phyloP scores from a whole-genome alignment of 2,797 vertebrate species.

The Distichodus sexfasciatus region DNA sequence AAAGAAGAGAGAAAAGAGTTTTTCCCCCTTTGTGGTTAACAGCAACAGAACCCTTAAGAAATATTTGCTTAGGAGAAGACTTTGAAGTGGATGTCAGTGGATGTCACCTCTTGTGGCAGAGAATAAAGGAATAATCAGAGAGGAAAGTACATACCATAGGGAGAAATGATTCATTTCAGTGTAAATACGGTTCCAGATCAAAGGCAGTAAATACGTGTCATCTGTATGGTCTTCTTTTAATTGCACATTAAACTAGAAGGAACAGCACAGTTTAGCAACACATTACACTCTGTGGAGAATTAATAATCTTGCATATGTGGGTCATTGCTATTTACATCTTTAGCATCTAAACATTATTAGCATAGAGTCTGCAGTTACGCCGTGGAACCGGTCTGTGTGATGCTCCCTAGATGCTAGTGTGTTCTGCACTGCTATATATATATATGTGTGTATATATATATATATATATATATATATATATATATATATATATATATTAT shows the following conservation, averaged over 20 bases:
- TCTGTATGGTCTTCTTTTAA: not conserved
- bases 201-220: no score
- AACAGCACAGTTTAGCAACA: not conserved
- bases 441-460: not conserved
- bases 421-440: not conserved
- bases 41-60: slow-evolving; percentile 25
- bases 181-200: no score
- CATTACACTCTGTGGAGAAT: not conserved
- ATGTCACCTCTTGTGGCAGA: slow-evolving; percentile 17
- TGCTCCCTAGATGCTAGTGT: not conserved
- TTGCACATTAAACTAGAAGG: not conserved
- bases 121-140: not conserved
- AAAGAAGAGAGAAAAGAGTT: no score
- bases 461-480: slow-evolving; percentile 7
- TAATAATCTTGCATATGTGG: not conserved
- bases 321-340: slow-evolving; percentile 1
- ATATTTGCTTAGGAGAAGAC: slow-evolving; percentile 21
- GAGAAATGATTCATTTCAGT: slow-evolving; percentile 6
- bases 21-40: no score
- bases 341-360: not conserved
- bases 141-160: not conserved
- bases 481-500: not conserved
- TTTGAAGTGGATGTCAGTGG: slow-evolving; percentile 20
- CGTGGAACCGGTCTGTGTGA: not conserved
- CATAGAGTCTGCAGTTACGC: not conserved